Evolutionary conservation across 37 sponge, comb jelly and placozoan genomes (phyloP).

Genomic region (Oscarella lobularis): DNA sequence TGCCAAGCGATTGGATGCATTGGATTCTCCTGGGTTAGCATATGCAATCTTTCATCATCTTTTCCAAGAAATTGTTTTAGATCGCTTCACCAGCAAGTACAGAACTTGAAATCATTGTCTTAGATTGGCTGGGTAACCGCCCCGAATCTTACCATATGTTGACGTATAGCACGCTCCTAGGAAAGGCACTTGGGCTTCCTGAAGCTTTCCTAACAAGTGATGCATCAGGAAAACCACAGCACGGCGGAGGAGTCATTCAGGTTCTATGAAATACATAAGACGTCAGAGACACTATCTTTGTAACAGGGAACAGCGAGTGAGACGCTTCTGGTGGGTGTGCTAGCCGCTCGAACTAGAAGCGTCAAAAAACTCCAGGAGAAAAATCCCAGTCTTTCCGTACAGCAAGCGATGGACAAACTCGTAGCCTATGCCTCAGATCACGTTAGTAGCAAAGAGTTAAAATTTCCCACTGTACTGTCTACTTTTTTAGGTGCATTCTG

Average conservation of each 20-base stretch:
- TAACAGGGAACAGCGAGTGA: neutral
- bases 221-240: neutral
- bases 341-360: neutral
- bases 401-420: neutral
- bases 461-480: neutral
- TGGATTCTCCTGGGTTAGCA: neutral
- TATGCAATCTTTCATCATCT: no score
- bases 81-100: neutral
- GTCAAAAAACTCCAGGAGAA: neutral
- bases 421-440: neutral
- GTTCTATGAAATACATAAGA: neutral
- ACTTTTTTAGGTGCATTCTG: neutral
- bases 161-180: no score
- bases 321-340: neutral
- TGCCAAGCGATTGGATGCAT: neutral
- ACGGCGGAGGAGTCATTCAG: constrained; percentile 1
- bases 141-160: no score
- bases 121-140: neutral
- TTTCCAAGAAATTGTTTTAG: constrained; percentile 1
- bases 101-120: neutral
- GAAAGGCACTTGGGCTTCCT: neutral
- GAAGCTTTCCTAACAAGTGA: neutral
- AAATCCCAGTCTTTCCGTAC: neutral
- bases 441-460: neutral
- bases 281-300: neutral